phyloP scores from a whole-genome alignment of 2,888 invertebrate species.

The Chalcosyrphus nemorum region DNA sequence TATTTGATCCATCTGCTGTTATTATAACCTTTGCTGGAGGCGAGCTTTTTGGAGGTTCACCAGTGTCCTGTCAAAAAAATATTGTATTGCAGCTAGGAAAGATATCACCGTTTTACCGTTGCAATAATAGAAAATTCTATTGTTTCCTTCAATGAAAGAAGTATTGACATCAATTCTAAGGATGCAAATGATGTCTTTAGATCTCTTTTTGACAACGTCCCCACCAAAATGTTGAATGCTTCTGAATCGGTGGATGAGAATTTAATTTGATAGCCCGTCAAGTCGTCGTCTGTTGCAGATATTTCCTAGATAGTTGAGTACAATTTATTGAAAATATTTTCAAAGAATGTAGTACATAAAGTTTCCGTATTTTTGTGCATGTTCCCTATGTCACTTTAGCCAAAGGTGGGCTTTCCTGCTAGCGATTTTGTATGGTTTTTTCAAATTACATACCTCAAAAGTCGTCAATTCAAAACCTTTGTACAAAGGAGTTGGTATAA shows the following conservation, averaged over 20 bases:
- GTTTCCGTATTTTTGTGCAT: too few relatives aligned
- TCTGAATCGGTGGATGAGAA: conserved; percentile 74
- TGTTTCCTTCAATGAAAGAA: conserved; percentile 68
- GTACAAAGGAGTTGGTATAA: conserved; percentile 75
- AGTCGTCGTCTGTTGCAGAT: conserved; percentile 75
- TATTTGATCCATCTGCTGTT: conserved; percentile 68
- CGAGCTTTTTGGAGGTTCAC: conserved; percentile 68
- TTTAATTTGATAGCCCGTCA: conserved; percentile 73
- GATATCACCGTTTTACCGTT: conserved; percentile 52
- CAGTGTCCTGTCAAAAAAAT: conserved; percentile 72
- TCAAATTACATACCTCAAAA: conserved; percentile 62
- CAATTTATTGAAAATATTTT: not conserved
- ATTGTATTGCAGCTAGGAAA: not conserved
- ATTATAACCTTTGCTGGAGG: conserved; percentile 67
- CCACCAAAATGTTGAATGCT: conserved; percentile 61
- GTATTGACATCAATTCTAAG: conserved; percentile 70
- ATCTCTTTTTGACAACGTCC: conserved; percentile 53
- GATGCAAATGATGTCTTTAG: conserved; percentile 72
- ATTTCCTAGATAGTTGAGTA: conserved; percentile 61
- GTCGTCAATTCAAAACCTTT: conserved; percentile 75
- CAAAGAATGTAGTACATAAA: too few relatives aligned
- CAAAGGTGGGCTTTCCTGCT: too few relatives aligned
- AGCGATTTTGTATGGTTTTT: too few relatives aligned
- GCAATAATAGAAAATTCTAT: conserved; percentile 75
- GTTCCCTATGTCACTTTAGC: too few relatives aligned